A percentile compares a stretch with the other conserved stretches of the same genome.
These are phyloP conservation scores for Atopsyche davidsoni DNA, from an alignment of 1,140 invertebrate species.

Conservation along the genomic window DNA sequence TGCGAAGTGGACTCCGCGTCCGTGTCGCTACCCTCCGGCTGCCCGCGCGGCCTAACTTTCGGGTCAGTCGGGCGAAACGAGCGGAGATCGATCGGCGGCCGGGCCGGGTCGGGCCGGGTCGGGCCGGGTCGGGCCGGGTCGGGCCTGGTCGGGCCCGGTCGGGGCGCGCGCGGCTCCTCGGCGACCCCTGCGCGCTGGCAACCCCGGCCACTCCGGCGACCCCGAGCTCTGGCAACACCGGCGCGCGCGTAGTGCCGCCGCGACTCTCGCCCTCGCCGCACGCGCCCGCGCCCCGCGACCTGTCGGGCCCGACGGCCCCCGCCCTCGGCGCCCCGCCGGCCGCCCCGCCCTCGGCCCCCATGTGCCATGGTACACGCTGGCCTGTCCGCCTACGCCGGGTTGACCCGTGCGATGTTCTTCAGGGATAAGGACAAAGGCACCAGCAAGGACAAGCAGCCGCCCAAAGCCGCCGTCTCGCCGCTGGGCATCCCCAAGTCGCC, in stretches of 20 bases:
- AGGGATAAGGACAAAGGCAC: slow-evolving; percentile 28
- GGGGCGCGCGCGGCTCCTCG: background rate
- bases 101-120: background rate
- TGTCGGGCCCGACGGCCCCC: slow-evolving; percentile 31
- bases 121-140: too few relatives aligned
- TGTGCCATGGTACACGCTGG: slow-evolving; percentile 47
- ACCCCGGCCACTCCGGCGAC: too few relatives aligned
- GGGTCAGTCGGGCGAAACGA: slow-evolving; percentile 2
- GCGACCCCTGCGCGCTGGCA: too few relatives aligned
- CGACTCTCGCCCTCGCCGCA: too few relatives aligned
- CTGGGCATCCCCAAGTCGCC: slow-evolving; percentile 75
- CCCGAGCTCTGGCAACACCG: too few relatives aligned
- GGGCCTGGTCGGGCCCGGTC: slow-evolving; percentile 6
- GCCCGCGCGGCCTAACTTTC: background rate
- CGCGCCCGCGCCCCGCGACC: slow-evolving; percentile 2
- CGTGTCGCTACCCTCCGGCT: too few relatives aligned
- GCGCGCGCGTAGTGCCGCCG: too few relatives aligned
- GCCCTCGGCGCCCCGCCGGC: slow-evolving; percentile 36
- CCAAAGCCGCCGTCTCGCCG: slow-evolving; percentile 47
- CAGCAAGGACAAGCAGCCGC: slow-evolving; percentile 34
- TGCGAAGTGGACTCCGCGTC: too few relatives aligned
- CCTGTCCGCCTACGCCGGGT: slow-evolving; percentile 38
- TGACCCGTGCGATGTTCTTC: slow-evolving; percentile 46
- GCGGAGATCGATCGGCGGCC: slow-evolving; percentile 1
- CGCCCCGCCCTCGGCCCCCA: slow-evolving; percentile 37